Evolutionary conservation across 2,113 vertebrate genomes (phyloP).

Genomic region (Cygnus atratus): DNA sequence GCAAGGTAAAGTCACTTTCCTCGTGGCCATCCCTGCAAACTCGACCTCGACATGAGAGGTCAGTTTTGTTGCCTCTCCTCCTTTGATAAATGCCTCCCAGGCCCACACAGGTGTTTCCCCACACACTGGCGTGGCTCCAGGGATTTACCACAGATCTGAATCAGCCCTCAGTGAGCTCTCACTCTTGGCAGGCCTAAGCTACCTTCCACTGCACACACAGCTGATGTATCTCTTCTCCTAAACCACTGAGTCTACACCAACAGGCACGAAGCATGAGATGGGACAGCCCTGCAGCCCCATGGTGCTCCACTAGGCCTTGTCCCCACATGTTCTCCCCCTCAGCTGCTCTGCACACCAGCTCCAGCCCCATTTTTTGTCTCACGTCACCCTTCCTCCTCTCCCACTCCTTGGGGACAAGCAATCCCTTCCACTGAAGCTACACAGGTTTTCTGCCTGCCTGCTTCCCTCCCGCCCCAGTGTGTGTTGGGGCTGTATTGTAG

Average conservation of each 20-base stretch:
- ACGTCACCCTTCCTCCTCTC: background rate
- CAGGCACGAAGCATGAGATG: background rate
- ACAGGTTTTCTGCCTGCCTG: background rate
- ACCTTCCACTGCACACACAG: background rate
- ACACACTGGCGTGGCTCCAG: rapidly evolving
- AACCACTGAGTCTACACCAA: too few species aligned
- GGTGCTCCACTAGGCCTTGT: background rate
- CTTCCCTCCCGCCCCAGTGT: background rate
- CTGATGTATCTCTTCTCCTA: background rate
- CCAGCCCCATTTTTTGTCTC: background rate
- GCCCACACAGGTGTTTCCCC: background rate
- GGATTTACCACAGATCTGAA: background rate
- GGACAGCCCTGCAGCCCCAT: background rate
- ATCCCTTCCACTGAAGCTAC: background rate
- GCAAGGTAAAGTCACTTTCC: background rate
- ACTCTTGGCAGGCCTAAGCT: background rate
- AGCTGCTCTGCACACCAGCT: background rate
- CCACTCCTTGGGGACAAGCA: background rate
- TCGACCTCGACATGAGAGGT: background rate
- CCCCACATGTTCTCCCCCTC: rapidly evolving
- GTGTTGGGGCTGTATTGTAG: background rate
- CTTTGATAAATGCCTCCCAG: background rate
- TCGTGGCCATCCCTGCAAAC: background rate
- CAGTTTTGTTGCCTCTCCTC: background rate
- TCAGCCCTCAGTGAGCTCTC: background rate